Evolutionary conservation across 1,140 invertebrate species (phyloP), one percentile per base, ranked within the genome.

Genomic region (Magallana ariakensis): DNA sequence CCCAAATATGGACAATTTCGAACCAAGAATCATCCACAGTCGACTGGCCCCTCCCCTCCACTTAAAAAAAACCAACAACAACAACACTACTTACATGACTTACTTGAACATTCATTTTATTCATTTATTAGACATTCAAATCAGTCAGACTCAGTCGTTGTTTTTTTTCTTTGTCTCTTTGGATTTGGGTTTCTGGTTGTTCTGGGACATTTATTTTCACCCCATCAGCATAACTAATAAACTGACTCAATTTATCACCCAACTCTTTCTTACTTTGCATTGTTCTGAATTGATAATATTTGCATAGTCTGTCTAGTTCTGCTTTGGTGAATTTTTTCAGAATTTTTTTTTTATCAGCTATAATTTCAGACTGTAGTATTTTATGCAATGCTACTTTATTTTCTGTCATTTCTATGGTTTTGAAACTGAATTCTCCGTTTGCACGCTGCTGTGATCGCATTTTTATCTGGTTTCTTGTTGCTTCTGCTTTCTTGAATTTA

Each of bases 391-490:
- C 84, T 54, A 16, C 33, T 33, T 66, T 75, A 16, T 85, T 56
- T 66, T n/a, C 9, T 10, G 58, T 55, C 4, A 15, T 56, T 56
- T 57, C 11, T 54, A 70, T 83, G 55, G 58, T 83, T 33, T 22
- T 66, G 9, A 80, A 16, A 58, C 60, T 85, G 22, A 81, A 88
- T 13, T n/a, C 46, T 46, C n/a, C 8, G 46, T n/a, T 16, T n/a
- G 26, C 46, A 80, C 11, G 66, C 3, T n/a, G 54, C 6, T 86
- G 54, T n/a, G 60, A 85, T n/a, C 81, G 54, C 80, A 85, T 86
- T 85, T 85, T 83, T 46, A 85, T 86, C 70, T 83, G 75, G 46
- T 88, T 86, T 57, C 85, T 75, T 15, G 80, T 83, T 85, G 84
- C 80, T 80, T 85, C 84, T 58, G 54, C 15, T 60, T 88, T 84